Evolutionary conservation across 2,113 vertebrate genomes (phyloP), one percentile per base, ranked within the genome.

Genomic region (Zapornia atra): DNA sequence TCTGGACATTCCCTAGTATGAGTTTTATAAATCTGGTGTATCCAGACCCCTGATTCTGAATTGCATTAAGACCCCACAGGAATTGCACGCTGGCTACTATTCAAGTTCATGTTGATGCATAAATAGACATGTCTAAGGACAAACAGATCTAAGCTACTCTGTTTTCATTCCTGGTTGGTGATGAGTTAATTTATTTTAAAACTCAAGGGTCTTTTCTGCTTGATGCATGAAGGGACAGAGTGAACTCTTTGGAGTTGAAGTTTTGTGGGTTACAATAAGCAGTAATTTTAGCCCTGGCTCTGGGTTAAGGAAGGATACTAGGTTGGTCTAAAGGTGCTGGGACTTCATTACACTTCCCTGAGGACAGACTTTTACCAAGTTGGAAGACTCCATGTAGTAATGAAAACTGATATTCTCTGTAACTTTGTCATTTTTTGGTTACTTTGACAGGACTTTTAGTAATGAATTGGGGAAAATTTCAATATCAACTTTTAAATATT

Each of bases 131-230:
- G 48, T 48, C 48, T 48, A 48, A 48, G 48, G 48, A 48, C 48
- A 48, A 48, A 48, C 48, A 22, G 48, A 48, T 22, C 20, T 22
- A 48, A 48, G 48, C 48, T 48, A 22, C 20, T 22, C 48, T 48
- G 21, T 88, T 94, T 69, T 40, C 33, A 61, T 46, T 84, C 93
- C 82, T 88, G 61, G 54, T 46, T 92, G 44, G 26, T 72, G 80
- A 91, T 84, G 59, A 87, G 38, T 77, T 92, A 89, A 94, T 96
- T 89, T 71, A 69, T 92, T 91, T 95, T 84, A 69, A 87, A 69
- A 87, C 61, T 92, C 22, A 11, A 61, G 71, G 34, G 22, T 71
- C 83, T 94, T 57, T 90, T 29, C 29, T 84, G 34, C 57, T 84
- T 79, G n/a, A 54, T 88, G 53, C 44, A 38, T 4, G 9, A 92